These are phyloP conservation scores for Drosophila bifasciata DNA, from an alignment of 1,140 invertebrate species.

Conservation along the genomic window DNA sequence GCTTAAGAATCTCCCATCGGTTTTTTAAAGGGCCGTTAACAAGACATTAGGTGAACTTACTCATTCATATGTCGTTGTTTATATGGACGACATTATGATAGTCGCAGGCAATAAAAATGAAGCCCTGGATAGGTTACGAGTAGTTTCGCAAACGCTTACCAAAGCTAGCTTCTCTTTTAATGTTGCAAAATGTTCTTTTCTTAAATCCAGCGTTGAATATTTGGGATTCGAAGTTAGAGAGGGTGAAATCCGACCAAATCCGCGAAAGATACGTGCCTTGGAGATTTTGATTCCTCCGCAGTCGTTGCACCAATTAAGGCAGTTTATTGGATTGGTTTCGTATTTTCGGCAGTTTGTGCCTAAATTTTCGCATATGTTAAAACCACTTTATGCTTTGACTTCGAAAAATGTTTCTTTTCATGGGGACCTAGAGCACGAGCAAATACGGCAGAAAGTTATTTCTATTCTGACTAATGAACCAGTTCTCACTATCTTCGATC, in stretches of 20 bases:
- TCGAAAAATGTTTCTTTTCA: neutral
- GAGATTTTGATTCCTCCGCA: neutral
- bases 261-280: neutral
- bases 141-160: neutral
- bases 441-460: neutral
- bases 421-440: too few relatives aligned
- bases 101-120: neutral
- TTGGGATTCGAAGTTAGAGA: too few relatives aligned
- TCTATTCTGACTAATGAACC: neutral
- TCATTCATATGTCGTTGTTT: neutral
- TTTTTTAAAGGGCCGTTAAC: neutral
- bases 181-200: neutral
- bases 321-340: neutral
- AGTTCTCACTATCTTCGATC: slow-evolving; percentile 9
- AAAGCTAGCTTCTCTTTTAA: neutral
- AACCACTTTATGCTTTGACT: neutral
- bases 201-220: too few relatives aligned
- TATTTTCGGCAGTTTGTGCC: too few relatives aligned
- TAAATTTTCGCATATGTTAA: neutral
- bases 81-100: neutral
- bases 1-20: neutral
- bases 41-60: neutral
- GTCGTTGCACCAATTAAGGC: neutral
- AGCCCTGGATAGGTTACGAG: neutral
- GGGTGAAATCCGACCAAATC: neutral